Percentiles rank a stretch among this genome's conserved stretches.
Conservation (phyloP, 2,113 vertebrate species). For the Aldabrachelys gigantea region DNA sequence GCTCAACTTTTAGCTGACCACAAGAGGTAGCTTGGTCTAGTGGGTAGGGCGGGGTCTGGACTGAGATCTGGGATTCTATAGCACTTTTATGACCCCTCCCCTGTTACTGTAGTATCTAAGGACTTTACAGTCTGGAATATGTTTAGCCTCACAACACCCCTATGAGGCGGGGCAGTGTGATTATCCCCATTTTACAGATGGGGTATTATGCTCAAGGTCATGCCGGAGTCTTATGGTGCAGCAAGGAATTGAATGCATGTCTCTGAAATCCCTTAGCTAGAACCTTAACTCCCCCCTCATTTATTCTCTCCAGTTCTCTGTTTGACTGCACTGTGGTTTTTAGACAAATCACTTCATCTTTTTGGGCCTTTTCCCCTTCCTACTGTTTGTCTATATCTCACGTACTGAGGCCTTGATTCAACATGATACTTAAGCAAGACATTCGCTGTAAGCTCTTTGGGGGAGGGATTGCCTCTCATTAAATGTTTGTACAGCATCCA, state of each 20-base stretch:
- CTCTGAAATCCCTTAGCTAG: background rate
- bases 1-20: background rate
- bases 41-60: background rate
- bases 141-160: background rate
- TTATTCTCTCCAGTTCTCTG: background rate
- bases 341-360: background rate
- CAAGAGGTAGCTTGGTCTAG: rapidly evolving
- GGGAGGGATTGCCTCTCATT: rapidly evolving
- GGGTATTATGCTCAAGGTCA: background rate
- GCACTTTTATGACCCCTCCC: background rate
- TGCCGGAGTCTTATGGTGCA: background rate
- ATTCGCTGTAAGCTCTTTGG: background rate
- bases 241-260: background rate
- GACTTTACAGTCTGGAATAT: rapidly evolving
- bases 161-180: background rate
- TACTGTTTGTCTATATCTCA: background rate
- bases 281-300: background rate
- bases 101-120: background rate
- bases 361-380: background rate
- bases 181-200: background rate
- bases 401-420: background rate
- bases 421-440: background rate
- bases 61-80: background rate
- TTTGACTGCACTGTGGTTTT: rapidly evolving
- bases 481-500: rapidly evolving